Evolutionary conservation across 2,888 invertebrate genomes (phyloP).

Genomic region (Crematogaster levior): DNA sequence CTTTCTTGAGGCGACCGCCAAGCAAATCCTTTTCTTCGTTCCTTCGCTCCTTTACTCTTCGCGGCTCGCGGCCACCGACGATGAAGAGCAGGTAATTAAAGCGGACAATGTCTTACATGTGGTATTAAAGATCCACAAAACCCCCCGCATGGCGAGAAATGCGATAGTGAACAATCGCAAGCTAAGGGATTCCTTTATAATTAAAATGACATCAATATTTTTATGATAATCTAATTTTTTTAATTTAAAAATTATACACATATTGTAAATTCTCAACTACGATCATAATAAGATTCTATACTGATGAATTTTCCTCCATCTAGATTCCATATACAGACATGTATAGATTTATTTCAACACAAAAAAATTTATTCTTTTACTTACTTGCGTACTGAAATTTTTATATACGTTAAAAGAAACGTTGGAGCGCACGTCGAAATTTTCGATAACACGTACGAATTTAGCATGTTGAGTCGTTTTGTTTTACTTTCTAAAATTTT

Average conservation of each 20-base stretch:
- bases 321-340: too few relatives aligned
- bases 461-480: background rate
- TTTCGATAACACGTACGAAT: background rate
- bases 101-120: constrained; percentile 73
- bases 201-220: constrained; percentile 1
- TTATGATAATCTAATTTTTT: background rate
- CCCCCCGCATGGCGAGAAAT: constrained; percentile 66
- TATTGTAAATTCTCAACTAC: background rate
- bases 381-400: background rate
- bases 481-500: constrained; percentile 15
- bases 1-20: constrained; percentile 14
- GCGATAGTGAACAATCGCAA: constrained; percentile 49
- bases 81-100: constrained; percentile 72
- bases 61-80: constrained; percentile 71
- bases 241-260: background rate
- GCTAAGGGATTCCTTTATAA: background rate
- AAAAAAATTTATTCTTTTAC: background rate
- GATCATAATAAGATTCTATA: too few relatives aligned
- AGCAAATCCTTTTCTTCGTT: constrained; percentile 10
- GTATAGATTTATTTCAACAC: background rate
- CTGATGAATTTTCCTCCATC: background rate
- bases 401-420: background rate
- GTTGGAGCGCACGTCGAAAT: background rate
- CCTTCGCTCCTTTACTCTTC: constrained; percentile 23
- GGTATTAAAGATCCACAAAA: constrained; percentile 63